Percentiles rank a stretch among this genome's conserved stretches.
Conservation (phyloP, 2,888 invertebrate genomes). For the Thymelicus sylvestris region DNA sequence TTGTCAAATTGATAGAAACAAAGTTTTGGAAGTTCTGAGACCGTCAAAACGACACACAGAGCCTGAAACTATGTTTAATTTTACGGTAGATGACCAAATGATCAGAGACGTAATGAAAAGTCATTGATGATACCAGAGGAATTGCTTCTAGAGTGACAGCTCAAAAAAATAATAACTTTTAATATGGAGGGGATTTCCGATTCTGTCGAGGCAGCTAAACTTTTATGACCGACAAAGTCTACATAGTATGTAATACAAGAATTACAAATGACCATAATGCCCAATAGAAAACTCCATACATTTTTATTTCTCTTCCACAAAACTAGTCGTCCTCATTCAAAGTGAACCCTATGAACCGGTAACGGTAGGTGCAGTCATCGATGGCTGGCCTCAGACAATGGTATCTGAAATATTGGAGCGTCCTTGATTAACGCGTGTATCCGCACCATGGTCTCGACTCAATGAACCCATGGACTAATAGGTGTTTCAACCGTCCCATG, state of each 20-base stretch:
- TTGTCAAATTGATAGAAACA: not conserved
- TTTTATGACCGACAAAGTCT: not conserved
- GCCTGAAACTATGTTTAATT: not conserved
- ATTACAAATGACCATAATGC: no score
- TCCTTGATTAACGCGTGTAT: constrained; percentile 74
- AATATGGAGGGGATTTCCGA: no score
- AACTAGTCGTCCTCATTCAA: not conserved
- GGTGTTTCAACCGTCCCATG: constrained; percentile 23
- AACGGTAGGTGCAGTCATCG: constrained; percentile 39
- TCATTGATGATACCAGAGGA: no score
- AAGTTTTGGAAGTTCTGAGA: no score
- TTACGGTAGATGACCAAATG: no score
- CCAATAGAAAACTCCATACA: no score
- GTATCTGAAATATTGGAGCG: constrained; percentile 52
- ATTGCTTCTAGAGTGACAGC: no score
- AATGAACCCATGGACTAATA: constrained; percentile 43
- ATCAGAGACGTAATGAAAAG: no score
- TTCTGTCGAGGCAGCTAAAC: no score
- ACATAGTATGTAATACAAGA: no score
- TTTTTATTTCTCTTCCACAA: no score
- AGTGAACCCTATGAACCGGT: constrained; percentile 26
- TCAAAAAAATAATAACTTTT: no score
- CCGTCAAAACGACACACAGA: not conserved
- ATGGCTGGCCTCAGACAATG: constrained; percentile 45
- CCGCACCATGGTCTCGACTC: constrained; percentile 57